Conservation (phyloP, 2,113 vertebrate species). For the Okapia johnstoni region DNA sequence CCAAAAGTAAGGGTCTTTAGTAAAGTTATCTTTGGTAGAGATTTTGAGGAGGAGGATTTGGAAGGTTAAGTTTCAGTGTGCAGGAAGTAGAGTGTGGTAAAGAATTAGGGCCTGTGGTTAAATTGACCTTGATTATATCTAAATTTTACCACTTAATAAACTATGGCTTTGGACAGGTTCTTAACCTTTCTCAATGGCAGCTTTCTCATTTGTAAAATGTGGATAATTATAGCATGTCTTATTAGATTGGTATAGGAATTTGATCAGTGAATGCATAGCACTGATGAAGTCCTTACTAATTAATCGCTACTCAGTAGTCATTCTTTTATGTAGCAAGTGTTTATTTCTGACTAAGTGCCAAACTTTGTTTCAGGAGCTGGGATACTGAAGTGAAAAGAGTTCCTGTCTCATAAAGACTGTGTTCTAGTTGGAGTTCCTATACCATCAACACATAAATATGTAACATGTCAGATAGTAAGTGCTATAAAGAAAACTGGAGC, state of each 20-base stretch:
- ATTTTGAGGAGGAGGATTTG: not conserved
- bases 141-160: not conserved
- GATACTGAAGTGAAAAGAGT: not conserved
- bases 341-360: not conserved
- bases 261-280: not conserved
- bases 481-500: not conserved
- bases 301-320: not conserved
- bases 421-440: not conserved
- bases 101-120: not conserved
- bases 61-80: not conserved
- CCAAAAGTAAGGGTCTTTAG: not conserved
- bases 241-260: not conserved
- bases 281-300: not conserved
- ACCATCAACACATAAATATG: not conserved
- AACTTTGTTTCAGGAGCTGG: not conserved
- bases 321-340: not conserved
- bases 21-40: not conserved
- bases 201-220: not conserved
- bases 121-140: not conserved
- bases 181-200: not conserved
- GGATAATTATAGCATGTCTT: not conserved
- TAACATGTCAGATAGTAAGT: not conserved
- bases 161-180: not conserved
- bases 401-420: not conserved
- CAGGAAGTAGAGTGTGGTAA: not conserved